These are phyloP conservation scores for Xyrauchen texanus DNA, from an alignment of 2,113 vertebrate species.

Conservation along the genomic window DNA sequence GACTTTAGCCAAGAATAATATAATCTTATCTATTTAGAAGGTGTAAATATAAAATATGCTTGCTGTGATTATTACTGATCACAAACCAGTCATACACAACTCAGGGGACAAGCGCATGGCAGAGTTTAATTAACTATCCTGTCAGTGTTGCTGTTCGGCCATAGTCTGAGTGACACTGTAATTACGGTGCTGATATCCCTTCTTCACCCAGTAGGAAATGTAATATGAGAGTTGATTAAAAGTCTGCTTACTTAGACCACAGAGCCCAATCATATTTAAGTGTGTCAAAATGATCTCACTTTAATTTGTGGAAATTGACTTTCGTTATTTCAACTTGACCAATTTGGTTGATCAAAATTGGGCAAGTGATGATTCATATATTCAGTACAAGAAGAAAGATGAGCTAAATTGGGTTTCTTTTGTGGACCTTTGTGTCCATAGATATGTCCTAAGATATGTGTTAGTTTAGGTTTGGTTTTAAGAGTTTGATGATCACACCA, in stretches of 20 bases:
- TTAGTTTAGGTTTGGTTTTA: neutral
- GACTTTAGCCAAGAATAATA: too few species aligned
- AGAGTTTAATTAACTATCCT: conserved; percentile 50
- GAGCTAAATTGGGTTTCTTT: neutral
- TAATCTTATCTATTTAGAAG: conserved; percentile 24
- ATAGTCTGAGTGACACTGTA: conserved; percentile 40
- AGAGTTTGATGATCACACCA: neutral
- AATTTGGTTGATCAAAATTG: conserved; percentile 22
- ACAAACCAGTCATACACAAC: neutral
- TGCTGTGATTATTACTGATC: conserved; percentile 1
- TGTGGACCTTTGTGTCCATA: too few species aligned
- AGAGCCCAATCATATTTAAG: conserved; percentile 44
- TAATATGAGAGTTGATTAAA: conserved; percentile 51
- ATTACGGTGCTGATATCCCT: conserved; percentile 36
- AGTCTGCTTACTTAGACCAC: conserved; percentile 33
- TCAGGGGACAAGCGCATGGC: neutral
- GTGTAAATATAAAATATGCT: conserved; percentile 25
- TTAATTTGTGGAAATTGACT: conserved; percentile 26
- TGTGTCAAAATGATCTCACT: conserved; percentile 21
- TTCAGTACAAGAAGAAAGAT: too few species aligned
- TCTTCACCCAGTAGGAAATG: conserved; percentile 54
- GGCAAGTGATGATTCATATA: conserved; percentile 3
- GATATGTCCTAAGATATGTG: too few species aligned
- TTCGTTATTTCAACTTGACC: conserved; percentile 3
- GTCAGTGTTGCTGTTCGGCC: neutral